phyloP scores from a whole-genome alignment of 2,888 invertebrate genomes.

The Sinotaia quadrata region DNA sequence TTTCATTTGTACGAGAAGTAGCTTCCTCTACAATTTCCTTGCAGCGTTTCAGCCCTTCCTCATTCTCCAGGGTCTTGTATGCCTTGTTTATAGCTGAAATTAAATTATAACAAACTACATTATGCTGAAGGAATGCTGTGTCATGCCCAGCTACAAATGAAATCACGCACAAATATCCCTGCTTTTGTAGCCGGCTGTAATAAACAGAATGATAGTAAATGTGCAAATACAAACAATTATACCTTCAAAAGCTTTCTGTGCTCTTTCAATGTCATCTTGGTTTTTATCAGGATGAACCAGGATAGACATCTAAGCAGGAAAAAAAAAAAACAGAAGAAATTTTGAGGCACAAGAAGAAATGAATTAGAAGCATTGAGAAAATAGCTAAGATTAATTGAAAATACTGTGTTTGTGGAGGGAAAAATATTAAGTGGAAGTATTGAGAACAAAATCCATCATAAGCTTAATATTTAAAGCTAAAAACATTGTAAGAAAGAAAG shows the following conservation, averaged over 20 bases:
- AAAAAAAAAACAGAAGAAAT: conserved; percentile 10
- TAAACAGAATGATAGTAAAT: background rate
- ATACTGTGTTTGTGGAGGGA: no score
- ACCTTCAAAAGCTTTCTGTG: conserved; percentile 81
- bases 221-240: background rate
- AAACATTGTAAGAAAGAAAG: no score
- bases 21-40: conserved; percentile 98
- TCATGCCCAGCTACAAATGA: background rate
- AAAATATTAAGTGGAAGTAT: no score
- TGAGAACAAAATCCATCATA: no score
- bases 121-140: no score
- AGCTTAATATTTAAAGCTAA: no score
- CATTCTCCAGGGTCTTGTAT: conserved; percentile 95
- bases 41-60: conserved; percentile 92
- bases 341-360: no score
- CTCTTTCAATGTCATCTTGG: conserved; percentile 93
- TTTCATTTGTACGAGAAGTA: conserved; percentile 90
- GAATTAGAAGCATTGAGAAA: no score
- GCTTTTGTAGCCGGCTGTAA: background rate
- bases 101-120: background rate
- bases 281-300: conserved; percentile 99
- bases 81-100: conserved; percentile 88
- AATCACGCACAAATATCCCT: background rate
- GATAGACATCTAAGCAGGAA: conserved; percentile 83
- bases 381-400: no score